These are phyloP conservation scores for Ammodytes marinus DNA, from an alignment of 2,113 vertebrate genomes.

Conservation along the genomic window DNA sequence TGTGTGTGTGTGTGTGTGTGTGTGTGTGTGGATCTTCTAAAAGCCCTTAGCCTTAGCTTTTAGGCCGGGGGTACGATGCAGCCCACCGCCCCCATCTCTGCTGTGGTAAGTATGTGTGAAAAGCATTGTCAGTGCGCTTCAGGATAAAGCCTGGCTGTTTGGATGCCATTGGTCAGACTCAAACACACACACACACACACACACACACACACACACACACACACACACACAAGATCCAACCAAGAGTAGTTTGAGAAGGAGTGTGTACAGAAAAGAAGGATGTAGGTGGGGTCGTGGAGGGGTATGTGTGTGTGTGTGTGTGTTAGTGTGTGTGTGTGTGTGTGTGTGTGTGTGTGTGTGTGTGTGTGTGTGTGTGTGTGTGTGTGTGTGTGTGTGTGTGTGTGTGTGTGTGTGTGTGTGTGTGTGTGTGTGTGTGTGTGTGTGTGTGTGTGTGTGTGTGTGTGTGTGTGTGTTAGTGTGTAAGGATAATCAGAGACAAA, in stretches of 20 bases:
- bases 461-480: conserved; percentile 30
- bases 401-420: too few species aligned
- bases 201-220: conserved; percentile 30
- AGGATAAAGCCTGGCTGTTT: conserved; percentile 77
- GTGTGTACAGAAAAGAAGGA: conserved; percentile 26
- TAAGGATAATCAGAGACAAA: conserved; percentile 72
- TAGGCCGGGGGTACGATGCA: conserved; percentile 78
- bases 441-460: too few species aligned
- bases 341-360: too few species aligned
- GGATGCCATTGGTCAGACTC: conserved; percentile 79
- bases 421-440: too few species aligned
- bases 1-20: too few species aligned
- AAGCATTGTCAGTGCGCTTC: conserved; percentile 82
- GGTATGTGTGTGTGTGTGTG: too few species aligned
- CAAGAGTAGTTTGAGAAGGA: conserved; percentile 44
- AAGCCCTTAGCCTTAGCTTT: conserved; percentile 80
- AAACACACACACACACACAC: not conserved
- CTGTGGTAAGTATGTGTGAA: conserved; percentile 83
- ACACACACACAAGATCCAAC: conserved; percentile 30
- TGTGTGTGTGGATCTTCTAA: too few species aligned
- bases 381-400: too few species aligned
- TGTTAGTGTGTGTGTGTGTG: too few species aligned
- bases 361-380: too few species aligned
- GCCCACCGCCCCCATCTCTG: conserved; percentile 73
- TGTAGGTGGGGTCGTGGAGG: conserved; percentile 30